Evolutionary conservation across 2,113 vertebrate species (phyloP).

Genomic region (Oncorhynchus mykiss): DNA sequence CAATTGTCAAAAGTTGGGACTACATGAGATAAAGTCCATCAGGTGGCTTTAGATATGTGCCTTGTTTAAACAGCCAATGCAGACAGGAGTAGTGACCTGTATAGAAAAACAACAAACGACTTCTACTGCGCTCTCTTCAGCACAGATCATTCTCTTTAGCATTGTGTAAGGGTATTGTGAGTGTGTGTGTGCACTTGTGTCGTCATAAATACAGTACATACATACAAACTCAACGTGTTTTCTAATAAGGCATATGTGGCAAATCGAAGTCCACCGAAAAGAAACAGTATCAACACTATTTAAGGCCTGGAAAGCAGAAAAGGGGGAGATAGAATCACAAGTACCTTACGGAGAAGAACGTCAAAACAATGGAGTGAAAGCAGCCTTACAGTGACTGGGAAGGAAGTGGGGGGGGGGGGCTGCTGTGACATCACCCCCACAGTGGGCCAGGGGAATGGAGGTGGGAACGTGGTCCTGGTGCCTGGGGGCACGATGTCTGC

Average conservation of each 20-base stretch:
- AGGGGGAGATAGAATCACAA: too few relatives aligned
- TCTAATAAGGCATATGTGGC: constrained; percentile 74
- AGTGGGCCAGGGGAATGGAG: neutral
- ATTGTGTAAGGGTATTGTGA: constrained; percentile 13
- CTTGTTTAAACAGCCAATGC: constrained; percentile 21
- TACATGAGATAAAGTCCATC: constrained; percentile 35
- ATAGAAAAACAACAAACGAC: constrained; percentile 31
- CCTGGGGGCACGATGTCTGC: too few relatives aligned
- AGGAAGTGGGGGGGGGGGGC: neutral
- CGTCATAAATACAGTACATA: constrained; percentile 54
- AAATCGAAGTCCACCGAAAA: constrained; percentile 36
- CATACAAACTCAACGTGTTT: constrained; percentile 51
- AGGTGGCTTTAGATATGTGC: constrained; percentile 18
- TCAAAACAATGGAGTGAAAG: too few relatives aligned
- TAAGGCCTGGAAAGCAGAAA: constrained; percentile 50
- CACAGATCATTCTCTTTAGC: neutral
- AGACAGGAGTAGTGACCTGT: constrained; percentile 55
- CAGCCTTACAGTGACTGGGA: neutral
- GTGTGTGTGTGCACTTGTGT: constrained; percentile 44
- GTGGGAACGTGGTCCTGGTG: neutral
- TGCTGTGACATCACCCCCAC: neutral
- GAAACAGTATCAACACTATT: constrained; percentile 38
- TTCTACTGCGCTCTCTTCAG: constrained; percentile 3
- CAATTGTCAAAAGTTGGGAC: constrained; percentile 57
- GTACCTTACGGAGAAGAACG: too few relatives aligned